Evolutionary conservation across 2,888 invertebrate species (phyloP).

Genomic region (Hirtodrosophila cameraria): DNA sequence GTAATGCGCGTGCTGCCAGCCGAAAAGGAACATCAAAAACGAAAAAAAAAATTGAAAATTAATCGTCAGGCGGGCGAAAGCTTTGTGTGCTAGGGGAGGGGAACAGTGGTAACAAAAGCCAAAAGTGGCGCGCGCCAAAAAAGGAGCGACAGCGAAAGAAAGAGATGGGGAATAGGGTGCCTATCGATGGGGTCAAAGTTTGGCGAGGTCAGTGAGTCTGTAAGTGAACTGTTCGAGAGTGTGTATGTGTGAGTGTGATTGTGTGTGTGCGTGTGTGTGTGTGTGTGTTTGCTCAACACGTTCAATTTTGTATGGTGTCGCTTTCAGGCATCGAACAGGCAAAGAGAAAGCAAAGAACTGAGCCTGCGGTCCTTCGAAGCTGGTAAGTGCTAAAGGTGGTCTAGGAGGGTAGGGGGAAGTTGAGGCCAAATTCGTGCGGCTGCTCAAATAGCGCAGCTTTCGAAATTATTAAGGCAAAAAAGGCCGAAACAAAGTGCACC

Average conservation of each 20-base stretch:
- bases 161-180: conserved; percentile 15
- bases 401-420: conserved; percentile 3
- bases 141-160: neutral
- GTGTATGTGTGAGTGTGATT: conserved; percentile 28
- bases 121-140: conserved; percentile 41
- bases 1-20: conserved; percentile 72
- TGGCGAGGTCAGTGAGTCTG: conserved; percentile 57
- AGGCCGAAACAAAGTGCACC: conserved; percentile 48
- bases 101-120: conserved; percentile 60
- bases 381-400: neutral
- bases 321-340: conserved; percentile 63
- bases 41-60: conserved; percentile 47
- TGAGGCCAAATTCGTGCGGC: conserved; percentile 46
- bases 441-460: conserved; percentile 60
- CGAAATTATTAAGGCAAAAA: conserved; percentile 62
- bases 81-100: neutral
- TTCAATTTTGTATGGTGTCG: conserved; percentile 78
- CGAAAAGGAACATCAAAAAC: too few species aligned
- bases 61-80: conserved; percentile 28
- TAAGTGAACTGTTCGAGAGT: conserved; percentile 35
- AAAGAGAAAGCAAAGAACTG: conserved; percentile 48
- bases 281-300: conserved; percentile 45
- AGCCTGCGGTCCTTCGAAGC: conserved; percentile 12
- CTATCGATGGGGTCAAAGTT: conserved; percentile 53
- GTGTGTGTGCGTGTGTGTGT: too few species aligned